A percentile compares a stretch with the other conserved stretches of the same genome.
Evolutionary conservation across 2,888 invertebrate genomes (phyloP).

Genomic region (Melieria crassipennis): DNA sequence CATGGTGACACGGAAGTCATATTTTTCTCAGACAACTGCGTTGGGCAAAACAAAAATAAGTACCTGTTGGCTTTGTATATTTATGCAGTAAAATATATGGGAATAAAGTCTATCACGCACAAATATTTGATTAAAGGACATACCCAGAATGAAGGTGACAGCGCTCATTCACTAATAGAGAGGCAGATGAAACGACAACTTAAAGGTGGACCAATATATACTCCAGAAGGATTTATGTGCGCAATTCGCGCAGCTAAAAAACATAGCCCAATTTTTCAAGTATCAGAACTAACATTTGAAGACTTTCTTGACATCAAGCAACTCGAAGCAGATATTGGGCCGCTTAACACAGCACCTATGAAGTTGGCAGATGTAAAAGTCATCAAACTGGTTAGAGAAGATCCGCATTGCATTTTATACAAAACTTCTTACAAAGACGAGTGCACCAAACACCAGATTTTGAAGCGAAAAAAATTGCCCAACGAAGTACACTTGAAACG

Average conservation of each 20-base stretch:
- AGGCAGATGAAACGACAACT: slow-evolving; percentile 11
- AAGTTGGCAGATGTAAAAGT: slow-evolving; percentile 36
- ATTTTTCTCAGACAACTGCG: slow-evolving; percentile 24
- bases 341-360: slow-evolving; percentile 32
- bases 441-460: neutral
- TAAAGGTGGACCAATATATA: slow-evolving; percentile 22
- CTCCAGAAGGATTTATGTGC: slow-evolving; percentile 15
- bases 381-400: too few species aligned
- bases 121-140: slow-evolving; percentile 25
- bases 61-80: slow-evolving; percentile 10
- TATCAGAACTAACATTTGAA: slow-evolving; percentile 14
- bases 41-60: slow-evolving; percentile 22
- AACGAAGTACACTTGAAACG: neutral
- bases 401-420: neutral
- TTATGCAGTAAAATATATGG: slow-evolving; percentile 6
- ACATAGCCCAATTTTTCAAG: slow-evolving; percentile 17
- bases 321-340: slow-evolving; percentile 29
- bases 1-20: slow-evolving; percentile 9
- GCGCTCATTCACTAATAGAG: slow-evolving; percentile 24
- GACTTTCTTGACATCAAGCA: slow-evolving; percentile 23
- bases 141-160: slow-evolving; percentile 27
- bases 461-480: neutral
- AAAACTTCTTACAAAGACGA: neutral
- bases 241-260: slow-evolving; percentile 26
- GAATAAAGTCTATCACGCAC: slow-evolving; percentile 21